Evolutionary conservation across 2,797 vertebrate genomes (phyloP), one percentile per base, ranked within the genome.

Genomic region (Oryzias sinensis): DNA sequence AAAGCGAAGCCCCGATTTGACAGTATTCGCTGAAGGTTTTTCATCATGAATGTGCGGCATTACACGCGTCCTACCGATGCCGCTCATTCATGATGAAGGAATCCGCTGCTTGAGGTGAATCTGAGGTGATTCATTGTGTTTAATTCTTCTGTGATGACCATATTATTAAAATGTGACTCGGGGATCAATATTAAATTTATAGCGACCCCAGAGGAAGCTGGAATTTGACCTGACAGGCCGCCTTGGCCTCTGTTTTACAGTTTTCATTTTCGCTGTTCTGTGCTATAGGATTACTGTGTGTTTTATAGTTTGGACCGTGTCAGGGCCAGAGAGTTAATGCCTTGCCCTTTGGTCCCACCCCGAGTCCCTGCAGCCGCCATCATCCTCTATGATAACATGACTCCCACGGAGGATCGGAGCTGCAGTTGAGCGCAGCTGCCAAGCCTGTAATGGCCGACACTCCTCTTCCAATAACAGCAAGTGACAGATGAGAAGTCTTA

Each of bases 371-470:
- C 79, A 81, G 79, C 79, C 83, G 79, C 77, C 87, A 79, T 82
- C 72, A 59, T 76, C 80, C 69, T 83, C 56, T 75, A 49, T 71
- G 73, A 84, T 86, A 84, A 84, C 81, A 72, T 74, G 79, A 80
- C 85, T 80, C 82, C 79, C 76, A 79, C 76, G 70, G 62, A 83
- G 78, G 77, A 80, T 85, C 75, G 72, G 76, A 67, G 78, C 68
- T 72, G 68, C 72, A 75, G 81, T 67, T 77, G 81, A 66, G 71
- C 51, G 80, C 87, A 85, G 88, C 88, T 89, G 83, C 82, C 83
- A 84, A 76, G 81, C 62, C 79, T 48, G 78, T 84, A 85, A 89
- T 84, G 84, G 82, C 84, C 20, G 77, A 83, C 82, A 80, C 82
- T 77, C 77, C 75, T 87, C 69, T 77, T 76, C 70, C 77, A 80